Base-by-base conservation (phyloP, 2,113 vertebrate genomes). In the Mesoclemmys tuberculata region DNA sequence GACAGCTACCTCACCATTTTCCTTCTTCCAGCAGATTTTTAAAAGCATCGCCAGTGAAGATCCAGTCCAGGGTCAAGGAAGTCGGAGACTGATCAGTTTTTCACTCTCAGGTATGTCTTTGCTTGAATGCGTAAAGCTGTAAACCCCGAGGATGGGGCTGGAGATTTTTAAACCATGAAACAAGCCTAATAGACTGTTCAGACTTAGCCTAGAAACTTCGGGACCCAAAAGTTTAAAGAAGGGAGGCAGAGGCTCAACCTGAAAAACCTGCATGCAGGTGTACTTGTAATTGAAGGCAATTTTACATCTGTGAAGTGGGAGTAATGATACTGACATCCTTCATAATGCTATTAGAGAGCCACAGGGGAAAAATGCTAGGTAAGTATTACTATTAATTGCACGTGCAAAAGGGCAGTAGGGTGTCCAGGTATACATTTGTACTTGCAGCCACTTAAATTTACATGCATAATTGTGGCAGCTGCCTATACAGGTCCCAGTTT, bases 11-110 rank as follows among this genome's bases (percentile, higher is more conserved):
- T 94, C 80, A 93, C 83, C 55, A 9, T 91, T 94, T 27, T 96
- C 82, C 95, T 89, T 97, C 81, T 98, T 91, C 82, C 86, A 94
- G 41, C 97, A 99, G 99, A 98, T 99, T 82, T 98, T 99, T 96
- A 99, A 99, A 98, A 99, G 98, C 44, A 98, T 99, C 96, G 98
- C 98, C 82, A 98, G 97, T 94, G 99, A 99, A 87, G 99, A 99
- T 84, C 98, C 98, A 58, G 97, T 97, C 87, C 98, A 98, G 88
- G 98, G 98, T 75, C 98, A 98, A 95, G 99, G 99, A 95, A 99
- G 97, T 96, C 98, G 99, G 87, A 99, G 99, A 41, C 98, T 99
- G 92, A 99, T 99, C 97, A 99, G 99, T 96, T 99, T 99, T 97
- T 99, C 99, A 19, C 96, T 99, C 91, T 99, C 99, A 97, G 99